phyloP scores from a whole-genome alignment of 1,140 invertebrate species.

The Megalopta genalis region DNA sequence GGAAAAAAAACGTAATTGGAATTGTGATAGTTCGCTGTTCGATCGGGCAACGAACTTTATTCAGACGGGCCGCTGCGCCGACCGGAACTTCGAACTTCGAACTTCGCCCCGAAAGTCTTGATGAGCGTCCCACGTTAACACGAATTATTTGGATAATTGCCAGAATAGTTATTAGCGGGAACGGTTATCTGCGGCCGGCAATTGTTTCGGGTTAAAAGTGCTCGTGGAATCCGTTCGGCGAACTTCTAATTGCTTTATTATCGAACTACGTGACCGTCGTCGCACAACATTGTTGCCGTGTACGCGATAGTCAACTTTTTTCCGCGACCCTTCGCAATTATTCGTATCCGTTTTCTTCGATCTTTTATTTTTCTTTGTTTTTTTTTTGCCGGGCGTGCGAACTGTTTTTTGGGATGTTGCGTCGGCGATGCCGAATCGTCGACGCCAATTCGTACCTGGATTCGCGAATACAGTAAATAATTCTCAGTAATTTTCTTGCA shows the following conservation, averaged over 20 bases:
- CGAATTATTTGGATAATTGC: slow-evolving; percentile 44
- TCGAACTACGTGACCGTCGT: background rate
- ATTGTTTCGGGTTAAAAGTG: slow-evolving; percentile 26
- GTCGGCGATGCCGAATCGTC: no score
- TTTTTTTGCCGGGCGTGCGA: no score
- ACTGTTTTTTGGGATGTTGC: no score
- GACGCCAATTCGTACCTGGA: no score
- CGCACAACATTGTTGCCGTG: background rate
- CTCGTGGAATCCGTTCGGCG: slow-evolving; percentile 10
- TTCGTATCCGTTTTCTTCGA: background rate
- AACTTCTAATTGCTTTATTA: slow-evolving; percentile 45
- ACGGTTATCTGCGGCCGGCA: background rate
- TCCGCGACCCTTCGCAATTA: no score
- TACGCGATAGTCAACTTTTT: background rate
- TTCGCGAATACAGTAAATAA: no score
- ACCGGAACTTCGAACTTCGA: slow-evolving; percentile 18
- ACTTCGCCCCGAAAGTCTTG: slow-evolving; percentile 23
- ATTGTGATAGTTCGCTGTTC: slow-evolving; percentile 16
- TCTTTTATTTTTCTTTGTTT: no score
- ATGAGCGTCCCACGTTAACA: slow-evolving; percentile 37
- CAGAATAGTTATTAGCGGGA: slow-evolving; percentile 30
- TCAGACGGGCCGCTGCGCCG: background rate
- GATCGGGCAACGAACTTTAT: slow-evolving; percentile 23
- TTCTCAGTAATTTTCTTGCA: no score
- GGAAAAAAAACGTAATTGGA: slow-evolving; percentile 13